These are phyloP conservation scores for Antechinus flavipes DNA, from an alignment of 2,113 vertebrate species.

Conservation along the genomic window DNA sequence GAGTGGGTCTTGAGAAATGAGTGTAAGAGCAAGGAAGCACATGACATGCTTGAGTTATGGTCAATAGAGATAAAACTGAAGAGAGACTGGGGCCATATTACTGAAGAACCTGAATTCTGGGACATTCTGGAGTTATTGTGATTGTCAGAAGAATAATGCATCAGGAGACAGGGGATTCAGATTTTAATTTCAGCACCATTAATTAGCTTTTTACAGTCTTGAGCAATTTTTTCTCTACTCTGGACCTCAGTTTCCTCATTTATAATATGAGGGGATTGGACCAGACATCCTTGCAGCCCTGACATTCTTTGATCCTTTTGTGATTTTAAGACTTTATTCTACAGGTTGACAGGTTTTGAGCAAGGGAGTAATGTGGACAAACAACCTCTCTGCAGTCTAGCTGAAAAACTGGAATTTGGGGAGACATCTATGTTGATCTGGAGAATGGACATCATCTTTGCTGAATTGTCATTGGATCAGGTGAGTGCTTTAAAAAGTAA, in stretches of 20 bases:
- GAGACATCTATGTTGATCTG: not conserved
- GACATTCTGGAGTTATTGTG: not conserved
- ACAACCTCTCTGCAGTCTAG: not conserved
- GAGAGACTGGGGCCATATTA: not conserved
- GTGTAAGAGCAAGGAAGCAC: not conserved
- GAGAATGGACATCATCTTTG: not conserved
- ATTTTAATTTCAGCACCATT: not conserved
- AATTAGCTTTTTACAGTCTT: not conserved
- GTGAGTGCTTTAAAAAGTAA: not conserved
- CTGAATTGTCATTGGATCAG: not conserved
- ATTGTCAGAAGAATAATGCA: not conserved
- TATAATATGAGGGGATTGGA: not conserved
- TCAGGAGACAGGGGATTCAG: not conserved
- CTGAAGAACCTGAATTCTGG: not conserved
- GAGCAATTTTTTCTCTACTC: not conserved
- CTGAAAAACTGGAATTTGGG: not conserved
- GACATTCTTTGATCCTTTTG: not conserved
- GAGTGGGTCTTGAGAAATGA: not conserved
- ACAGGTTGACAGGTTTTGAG: not conserved
- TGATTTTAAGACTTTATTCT: not conserved
- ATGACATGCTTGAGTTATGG: not conserved
- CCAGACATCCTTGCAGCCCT: not conserved
- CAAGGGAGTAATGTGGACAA: not conserved
- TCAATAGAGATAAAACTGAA: not conserved
- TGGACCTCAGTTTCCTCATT: not conserved